These are phyloP conservation scores for Leptodactylus fallax DNA, from an alignment of 2,797 vertebrate species.

Conservation along the genomic window DNA sequence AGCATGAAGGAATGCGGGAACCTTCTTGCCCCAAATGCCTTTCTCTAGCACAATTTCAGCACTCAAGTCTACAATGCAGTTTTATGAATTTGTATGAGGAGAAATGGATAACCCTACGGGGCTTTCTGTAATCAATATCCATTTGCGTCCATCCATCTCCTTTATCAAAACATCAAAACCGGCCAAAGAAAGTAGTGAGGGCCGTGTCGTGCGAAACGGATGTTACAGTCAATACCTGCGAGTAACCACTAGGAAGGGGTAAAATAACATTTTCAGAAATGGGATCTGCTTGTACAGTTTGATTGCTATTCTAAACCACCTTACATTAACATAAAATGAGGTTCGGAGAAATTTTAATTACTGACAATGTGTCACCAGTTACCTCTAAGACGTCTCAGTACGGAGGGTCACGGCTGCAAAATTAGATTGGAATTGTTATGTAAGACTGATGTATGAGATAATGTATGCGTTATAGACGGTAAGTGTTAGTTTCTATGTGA, in stretches of 20 bases:
- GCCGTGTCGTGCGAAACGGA: slow-evolving; percentile 20
- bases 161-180: slow-evolving; percentile 40
- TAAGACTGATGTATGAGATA: neutral
- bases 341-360: slow-evolving; percentile 25
- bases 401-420: neutral
- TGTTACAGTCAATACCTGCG: slow-evolving; percentile 29
- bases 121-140: slow-evolving; percentile 59
- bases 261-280: slow-evolving; percentile 53
- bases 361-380: neutral
- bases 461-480: neutral
- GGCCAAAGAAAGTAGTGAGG: slow-evolving; percentile 48
- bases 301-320: slow-evolving; percentile 12
- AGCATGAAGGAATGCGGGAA: slow-evolving; percentile 55
- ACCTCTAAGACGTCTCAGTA: neutral
- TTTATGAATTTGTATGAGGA: slow-evolving; percentile 50
- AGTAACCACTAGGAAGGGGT: slow-evolving; percentile 13
- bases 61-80: slow-evolving; percentile 14
- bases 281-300: slow-evolving; percentile 26
- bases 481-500: neutral
- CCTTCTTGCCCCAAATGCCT: slow-evolving; percentile 45
- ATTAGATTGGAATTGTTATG: neutral
- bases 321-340: slow-evolving; percentile 40
- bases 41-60: slow-evolving; percentile 41
- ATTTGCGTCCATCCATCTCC: slow-evolving; percentile 49
- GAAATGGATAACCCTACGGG: slow-evolving; percentile 37